Conservation (phyloP, 30 jellyfish, hydroid and myxozoan species). For the Aurelia sp. region DNA sequence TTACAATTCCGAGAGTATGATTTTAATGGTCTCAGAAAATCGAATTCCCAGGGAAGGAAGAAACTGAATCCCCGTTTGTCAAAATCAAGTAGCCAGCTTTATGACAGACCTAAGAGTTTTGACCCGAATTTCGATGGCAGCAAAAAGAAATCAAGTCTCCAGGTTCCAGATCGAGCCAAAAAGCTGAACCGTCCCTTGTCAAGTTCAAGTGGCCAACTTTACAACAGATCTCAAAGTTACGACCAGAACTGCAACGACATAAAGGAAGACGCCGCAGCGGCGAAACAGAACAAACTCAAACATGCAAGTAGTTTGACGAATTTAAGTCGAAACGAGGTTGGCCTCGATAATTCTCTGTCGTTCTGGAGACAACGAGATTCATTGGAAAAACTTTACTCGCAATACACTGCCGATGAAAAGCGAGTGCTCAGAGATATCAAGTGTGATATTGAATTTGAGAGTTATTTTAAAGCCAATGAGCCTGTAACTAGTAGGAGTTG, state of each 20-base stretch:
- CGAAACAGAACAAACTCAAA: neutral
- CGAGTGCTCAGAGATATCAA: conserved; percentile 39
- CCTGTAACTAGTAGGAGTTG: too few species aligned
- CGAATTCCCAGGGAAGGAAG: neutral
- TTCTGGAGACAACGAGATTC: conserved; percentile 52
- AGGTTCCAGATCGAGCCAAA: neutral
- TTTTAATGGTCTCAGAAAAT: neutral
- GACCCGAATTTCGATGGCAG: neutral
- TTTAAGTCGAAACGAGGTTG: conserved; percentile 3
- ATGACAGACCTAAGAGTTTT: neutral
- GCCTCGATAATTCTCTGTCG: conserved; percentile 17
- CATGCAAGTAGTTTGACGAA: conserved; percentile 32
- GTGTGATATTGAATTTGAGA: conserved; percentile 37
- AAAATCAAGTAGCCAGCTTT: neutral
- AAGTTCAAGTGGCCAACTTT: too few species aligned
- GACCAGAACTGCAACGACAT: neutral
- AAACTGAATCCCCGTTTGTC: neutral
- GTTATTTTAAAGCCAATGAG: neutral
- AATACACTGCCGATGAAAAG: conserved; percentile 40
- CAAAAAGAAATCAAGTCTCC: neutral
- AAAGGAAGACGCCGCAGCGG: too few species aligned
- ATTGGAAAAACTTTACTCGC: conserved; percentile 21
- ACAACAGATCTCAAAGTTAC: too few species aligned
- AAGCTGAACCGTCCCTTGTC: neutral
- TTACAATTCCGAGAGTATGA: conserved; percentile 18